These are phyloP conservation scores for Formica aserva DNA, from an alignment of 2,888 invertebrate species.

Conservation along the genomic window DNA sequence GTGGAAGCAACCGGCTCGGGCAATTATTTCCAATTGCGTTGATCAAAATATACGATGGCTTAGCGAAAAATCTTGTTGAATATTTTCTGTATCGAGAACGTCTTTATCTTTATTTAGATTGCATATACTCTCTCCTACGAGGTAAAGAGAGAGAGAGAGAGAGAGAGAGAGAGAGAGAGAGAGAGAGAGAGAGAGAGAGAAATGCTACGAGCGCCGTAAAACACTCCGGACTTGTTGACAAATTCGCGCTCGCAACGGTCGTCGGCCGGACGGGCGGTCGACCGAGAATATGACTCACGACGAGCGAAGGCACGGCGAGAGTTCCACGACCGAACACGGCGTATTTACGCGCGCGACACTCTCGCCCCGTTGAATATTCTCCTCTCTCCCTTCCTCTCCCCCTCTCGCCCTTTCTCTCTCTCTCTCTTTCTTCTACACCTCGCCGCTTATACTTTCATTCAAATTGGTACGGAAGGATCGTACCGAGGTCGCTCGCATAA, in stretches of 20 bases:
- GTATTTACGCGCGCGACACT: slow-evolving; percentile 55
- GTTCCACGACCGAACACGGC: slow-evolving; percentile 52
- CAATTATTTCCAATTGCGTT: slow-evolving; percentile 8
- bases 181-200: neutral
- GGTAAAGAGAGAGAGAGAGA: neutral
- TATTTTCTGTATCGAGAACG: neutral
- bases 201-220: slow-evolving; percentile 17
- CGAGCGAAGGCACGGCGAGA: slow-evolving; percentile 42
- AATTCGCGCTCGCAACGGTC: slow-evolving; percentile 47
- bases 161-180: neutral
- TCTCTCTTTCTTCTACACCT: slow-evolving; percentile 34
- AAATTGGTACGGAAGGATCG: slow-evolving; percentile 58
- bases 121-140: neutral
- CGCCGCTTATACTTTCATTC: slow-evolving; percentile 58
- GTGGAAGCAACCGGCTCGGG: neutral
- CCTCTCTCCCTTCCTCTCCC: neutral
- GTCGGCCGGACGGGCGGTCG: slow-evolving; percentile 43
- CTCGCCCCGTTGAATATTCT: slow-evolving; percentile 61
- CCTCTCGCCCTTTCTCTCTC: neutral
- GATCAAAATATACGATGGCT: neutral
- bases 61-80: neutral
- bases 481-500: slow-evolving; percentile 57
- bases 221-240: slow-evolving; percentile 49
- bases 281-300: slow-evolving; percentile 43
- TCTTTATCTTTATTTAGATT: neutral